Evolutionary conservation across 2,888 invertebrate genomes (phyloP), one percentile per base, ranked within the genome.

Genomic region (Andrena bicolor): DNA sequence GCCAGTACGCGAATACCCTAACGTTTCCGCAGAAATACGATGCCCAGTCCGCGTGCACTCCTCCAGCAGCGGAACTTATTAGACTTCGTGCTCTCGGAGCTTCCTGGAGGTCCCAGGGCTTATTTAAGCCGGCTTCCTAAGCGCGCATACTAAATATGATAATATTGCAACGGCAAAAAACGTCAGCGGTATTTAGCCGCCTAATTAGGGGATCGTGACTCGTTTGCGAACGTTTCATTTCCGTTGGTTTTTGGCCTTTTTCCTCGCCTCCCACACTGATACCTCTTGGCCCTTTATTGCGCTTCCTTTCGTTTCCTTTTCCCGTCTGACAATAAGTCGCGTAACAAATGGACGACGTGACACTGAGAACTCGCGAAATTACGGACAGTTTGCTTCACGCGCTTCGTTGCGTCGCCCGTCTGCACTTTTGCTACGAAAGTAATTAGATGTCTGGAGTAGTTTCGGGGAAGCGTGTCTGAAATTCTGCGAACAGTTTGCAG

Each of bases 61-160:
- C 90, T 91, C 90, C 91, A 90, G 90, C 92, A 91, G 90, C 89
- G 90, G 88, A 93, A 93, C 92, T 93, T 93, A 93, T 93, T 93
- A 92, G 91, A 91, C 90, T 88, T 90, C 91, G 91, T 91, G 92
- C 90, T 89, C 85, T 84, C 86, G 85, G 85, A 86, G 90, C 91
- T 91, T 87, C 87, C 88, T 88, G 86, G 88, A 86, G 85, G 87
- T 89, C 88, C 87, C 88, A 76, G 89, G 91, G 92, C 91, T 93
- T 94, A 93, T 93, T 93, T 93, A 94, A 94, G 93, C 92, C 88
- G 91, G 90, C 91, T 92, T 92, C 88, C 92, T 93, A 93, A 93
- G 93, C 93, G 90, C 90, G 94, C 93, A 94, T 93, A 94, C 93
- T 93, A 93, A 94, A 94, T 94, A 94, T 93, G 93, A 93, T 93